Percentiles rank a stretch among this genome's conserved stretches.
phyloP scores from a whole-genome alignment of 2,797 vertebrate genomes.

The Phyllotis vaccarum region DNA sequence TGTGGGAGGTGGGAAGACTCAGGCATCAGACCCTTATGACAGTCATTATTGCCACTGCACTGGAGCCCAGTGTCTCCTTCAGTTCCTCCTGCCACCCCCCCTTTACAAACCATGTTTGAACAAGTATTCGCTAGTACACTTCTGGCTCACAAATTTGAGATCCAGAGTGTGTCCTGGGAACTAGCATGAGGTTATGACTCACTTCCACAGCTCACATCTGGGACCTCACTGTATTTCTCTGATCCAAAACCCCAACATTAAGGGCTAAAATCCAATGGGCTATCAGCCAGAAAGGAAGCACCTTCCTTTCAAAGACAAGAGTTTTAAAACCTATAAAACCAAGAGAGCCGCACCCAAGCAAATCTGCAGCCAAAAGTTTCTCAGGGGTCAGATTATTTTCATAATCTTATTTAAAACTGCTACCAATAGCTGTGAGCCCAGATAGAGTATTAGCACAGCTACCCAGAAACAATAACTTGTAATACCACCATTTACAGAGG shows the following conservation, averaged over 20 bases:
- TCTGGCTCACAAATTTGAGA: not conserved
- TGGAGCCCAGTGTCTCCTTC: not conserved
- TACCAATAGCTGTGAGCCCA: not conserved
- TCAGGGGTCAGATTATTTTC: constrained; percentile 17
- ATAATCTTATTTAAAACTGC: not conserved
- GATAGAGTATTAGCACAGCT: not conserved
- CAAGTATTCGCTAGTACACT: not conserved
- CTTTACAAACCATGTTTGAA: not conserved
- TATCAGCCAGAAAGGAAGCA: not conserved
- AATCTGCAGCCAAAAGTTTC: not conserved
- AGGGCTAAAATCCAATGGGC: not conserved
- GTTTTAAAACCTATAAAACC: not conserved
- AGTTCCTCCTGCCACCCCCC: no score
- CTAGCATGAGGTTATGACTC: not conserved
- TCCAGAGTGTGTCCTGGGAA: not conserved
- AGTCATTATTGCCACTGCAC: not conserved
- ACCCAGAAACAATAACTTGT: not conserved
- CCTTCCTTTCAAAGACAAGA: not conserved
- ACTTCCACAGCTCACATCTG: not conserved
- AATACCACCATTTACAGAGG: not conserved
- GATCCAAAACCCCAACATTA: not conserved
- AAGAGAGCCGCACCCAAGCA: constrained; percentile 2
- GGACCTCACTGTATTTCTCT: not conserved
- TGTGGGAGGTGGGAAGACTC: not conserved
- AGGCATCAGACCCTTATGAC: not conserved